Evolutionary conservation across 2,888 invertebrate genomes (phyloP).

Genomic region (Spilosoma lubricipeda): DNA sequence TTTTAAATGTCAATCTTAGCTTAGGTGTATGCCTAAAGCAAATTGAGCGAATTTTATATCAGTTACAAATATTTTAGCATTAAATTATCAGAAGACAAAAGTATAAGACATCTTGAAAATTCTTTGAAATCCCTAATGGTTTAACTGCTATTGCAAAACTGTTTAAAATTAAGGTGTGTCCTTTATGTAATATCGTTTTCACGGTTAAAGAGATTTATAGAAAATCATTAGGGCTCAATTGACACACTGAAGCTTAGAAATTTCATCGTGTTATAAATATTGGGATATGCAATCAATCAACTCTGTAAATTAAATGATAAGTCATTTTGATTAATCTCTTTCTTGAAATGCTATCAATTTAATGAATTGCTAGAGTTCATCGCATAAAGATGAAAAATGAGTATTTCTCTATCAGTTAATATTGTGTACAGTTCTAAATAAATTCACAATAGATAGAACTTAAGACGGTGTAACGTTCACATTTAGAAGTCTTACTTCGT

Average conservation of each 20-base stretch:
- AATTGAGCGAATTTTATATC: background rate
- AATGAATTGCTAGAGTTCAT: background rate
- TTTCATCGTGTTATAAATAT: background rate
- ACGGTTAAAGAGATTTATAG: background rate
- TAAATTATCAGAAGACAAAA: too few species aligned
- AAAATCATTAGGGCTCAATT: background rate
- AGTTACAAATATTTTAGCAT: background rate
- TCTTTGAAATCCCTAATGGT: background rate
- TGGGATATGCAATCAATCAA: background rate
- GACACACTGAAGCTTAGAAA: background rate
- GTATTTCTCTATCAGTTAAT: background rate
- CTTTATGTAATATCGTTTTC: background rate
- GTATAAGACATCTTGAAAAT: background rate
- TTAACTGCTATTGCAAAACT: background rate
- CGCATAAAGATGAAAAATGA: background rate
- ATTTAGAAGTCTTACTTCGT: background rate
- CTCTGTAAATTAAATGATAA: background rate
- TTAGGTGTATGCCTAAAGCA: background rate
- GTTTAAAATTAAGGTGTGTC: background rate
- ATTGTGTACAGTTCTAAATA: background rate
- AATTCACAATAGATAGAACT: background rate
- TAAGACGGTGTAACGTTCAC: background rate
- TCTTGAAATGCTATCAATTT: background rate
- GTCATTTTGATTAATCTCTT: background rate
- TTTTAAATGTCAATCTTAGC: constrained; percentile 7